Conservation (phyloP, 1,140 invertebrate species). For the Lutraria rhynchaena region DNA sequence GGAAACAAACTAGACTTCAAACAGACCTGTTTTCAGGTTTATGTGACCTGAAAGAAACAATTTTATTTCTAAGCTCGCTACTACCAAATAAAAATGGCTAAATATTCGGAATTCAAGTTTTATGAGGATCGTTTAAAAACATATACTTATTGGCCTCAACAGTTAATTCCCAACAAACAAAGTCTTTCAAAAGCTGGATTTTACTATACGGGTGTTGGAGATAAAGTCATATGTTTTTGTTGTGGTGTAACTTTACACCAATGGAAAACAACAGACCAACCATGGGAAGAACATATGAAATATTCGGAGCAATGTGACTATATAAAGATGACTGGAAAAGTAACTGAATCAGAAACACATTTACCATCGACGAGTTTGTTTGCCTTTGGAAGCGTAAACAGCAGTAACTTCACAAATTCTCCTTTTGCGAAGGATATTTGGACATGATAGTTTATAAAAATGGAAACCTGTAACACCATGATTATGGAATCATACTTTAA, state of each 20-base stretch:
- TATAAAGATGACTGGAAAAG: neutral
- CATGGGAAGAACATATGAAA: too few relatives aligned
- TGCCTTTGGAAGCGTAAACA: neutral
- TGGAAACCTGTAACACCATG: neutral
- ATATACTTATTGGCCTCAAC: neutral
- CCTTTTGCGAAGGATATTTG: neutral
- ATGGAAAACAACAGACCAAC: neutral
- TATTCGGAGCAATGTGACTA: neutral
- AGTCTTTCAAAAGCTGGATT: slow-evolving; percentile 1
- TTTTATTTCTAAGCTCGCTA: slow-evolving; percentile 7
- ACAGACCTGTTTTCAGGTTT: neutral
- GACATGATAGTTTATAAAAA: neutral
- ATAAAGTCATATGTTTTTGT: slow-evolving; percentile 26
- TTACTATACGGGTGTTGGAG: neutral
- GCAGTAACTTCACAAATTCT: neutral
- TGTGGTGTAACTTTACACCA: neutral
- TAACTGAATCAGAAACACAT: neutral
- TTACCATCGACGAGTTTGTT: neutral
- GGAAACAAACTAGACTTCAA: neutral
- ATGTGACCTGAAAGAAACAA: slow-evolving; percentile 18
- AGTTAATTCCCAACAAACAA: neutral
- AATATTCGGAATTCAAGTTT: neutral
- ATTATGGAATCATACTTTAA: slow-evolving; percentile 21
- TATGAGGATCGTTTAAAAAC: slow-evolving; percentile 6
- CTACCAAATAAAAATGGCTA: neutral